Evolutionary conservation across 2,888 invertebrate species (phyloP).

Genomic region (Dryococelus australis): DNA sequence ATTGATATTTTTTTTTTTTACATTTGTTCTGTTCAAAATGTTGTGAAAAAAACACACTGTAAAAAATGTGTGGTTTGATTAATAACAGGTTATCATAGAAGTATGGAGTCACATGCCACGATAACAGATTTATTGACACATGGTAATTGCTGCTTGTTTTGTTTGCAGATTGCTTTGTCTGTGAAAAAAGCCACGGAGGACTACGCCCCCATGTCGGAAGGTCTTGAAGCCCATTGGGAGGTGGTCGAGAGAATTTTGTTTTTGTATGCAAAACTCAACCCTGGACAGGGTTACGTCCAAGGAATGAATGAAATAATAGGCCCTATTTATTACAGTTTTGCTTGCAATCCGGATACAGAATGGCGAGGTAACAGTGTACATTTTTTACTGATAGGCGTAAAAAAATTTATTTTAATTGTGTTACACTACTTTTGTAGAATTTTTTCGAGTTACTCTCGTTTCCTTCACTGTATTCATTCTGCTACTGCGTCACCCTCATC

Average conservation of each 20-base stretch:
- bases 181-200: conserved; percentile 80
- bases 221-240: conserved; percentile 98
- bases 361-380: conserved; percentile 71
- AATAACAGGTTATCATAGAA: background rate
- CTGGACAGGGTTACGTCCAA: conserved; percentile 95
- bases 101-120: too few relatives aligned
- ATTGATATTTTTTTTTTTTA: too few relatives aligned
- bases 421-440: background rate
- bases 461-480: too few relatives aligned
- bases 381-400: conserved; percentile 32
- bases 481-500: too few relatives aligned
- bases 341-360: conserved; percentile 81
- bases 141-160: too few relatives aligned
- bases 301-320: conserved; percentile 99
- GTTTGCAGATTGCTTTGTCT: conserved; percentile 69
- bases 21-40: too few relatives aligned
- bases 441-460: conserved; percentile 32
- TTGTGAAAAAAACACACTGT: too few relatives aligned
- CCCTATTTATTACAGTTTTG: conserved; percentile 97
- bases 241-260: conserved; percentile 97
- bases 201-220: conserved; percentile 85
- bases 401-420: background rate
- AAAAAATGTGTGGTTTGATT: background rate
- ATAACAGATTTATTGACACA: too few relatives aligned
- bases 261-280: conserved; percentile 96